phyloP scores from a whole-genome alignment of 2,113 vertebrate genomes.

The Odocoileus hemionus region DNA sequence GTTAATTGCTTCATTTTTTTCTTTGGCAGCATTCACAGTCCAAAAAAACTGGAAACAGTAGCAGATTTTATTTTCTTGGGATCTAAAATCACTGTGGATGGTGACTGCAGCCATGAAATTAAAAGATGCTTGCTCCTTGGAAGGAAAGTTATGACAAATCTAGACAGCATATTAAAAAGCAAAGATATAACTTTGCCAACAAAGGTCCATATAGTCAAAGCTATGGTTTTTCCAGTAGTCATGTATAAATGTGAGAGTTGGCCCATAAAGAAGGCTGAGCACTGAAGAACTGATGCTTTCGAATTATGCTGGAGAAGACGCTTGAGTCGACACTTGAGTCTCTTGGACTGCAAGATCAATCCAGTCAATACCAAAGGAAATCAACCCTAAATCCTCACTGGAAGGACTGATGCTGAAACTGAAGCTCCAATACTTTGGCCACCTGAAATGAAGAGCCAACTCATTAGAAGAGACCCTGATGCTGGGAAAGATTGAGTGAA shows the following conservation, averaged over 20 bases:
- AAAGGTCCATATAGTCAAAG: background rate
- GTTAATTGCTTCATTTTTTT: background rate
- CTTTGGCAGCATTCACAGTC: background rate
- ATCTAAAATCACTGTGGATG: background rate
- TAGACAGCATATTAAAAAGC: background rate
- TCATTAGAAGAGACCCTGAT: background rate
- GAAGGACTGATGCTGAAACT: background rate
- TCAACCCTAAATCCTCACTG: background rate
- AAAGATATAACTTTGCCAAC: background rate
- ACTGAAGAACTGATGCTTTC: background rate
- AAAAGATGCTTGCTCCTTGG: background rate
- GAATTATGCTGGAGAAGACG: background rate
- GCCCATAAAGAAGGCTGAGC: background rate
- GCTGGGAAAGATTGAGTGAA: background rate
- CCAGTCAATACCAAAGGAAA: background rate
- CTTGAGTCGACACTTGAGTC: accelerated
- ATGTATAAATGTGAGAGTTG: background rate
- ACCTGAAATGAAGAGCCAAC: background rate
- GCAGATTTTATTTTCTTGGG: background rate
- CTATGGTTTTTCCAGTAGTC: background rate
- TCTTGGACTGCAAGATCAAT: background rate
- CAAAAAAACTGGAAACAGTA: background rate
- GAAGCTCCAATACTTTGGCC: background rate
- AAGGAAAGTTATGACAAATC: background rate
- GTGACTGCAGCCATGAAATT: background rate